Evolutionary conservation across 2,113 vertebrate genomes (phyloP).

Genomic region (Heterotis niloticus): DNA sequence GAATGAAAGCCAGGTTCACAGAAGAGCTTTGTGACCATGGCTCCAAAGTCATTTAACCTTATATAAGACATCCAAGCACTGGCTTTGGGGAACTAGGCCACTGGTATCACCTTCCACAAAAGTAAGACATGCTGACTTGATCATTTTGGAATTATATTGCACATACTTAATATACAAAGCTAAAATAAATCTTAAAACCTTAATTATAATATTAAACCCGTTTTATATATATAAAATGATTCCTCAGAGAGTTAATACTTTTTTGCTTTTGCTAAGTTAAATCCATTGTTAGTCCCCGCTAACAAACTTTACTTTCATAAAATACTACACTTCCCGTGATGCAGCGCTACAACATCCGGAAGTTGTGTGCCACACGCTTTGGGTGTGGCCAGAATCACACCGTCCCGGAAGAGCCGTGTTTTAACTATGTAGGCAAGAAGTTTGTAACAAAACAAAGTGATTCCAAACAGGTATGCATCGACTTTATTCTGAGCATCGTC

Average conservation of each 20-base stretch:
- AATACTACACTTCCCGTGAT: slow-evolving; percentile 23
- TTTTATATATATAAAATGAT: not conserved
- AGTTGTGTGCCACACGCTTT: slow-evolving; percentile 2
- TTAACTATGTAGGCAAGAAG: slow-evolving; percentile 5
- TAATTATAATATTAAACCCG: not conserved
- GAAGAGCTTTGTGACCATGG: not conserved
- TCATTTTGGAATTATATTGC: too few species aligned
- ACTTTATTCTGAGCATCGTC: not conserved
- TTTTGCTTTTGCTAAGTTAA: too few species aligned
- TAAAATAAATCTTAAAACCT: too few species aligned
- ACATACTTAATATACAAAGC: too few species aligned
- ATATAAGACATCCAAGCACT: too few species aligned
- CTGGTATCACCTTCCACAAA: too few species aligned
- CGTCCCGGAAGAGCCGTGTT: slow-evolving; percentile 16
- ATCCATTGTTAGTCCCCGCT: not conserved
- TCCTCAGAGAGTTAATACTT: not conserved
- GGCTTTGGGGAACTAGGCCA: too few species aligned
- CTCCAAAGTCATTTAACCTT: too few species aligned
- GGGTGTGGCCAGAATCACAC: slow-evolving; percentile 10
- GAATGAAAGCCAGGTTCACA: not conserved
- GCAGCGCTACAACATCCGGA: slow-evolving; percentile 3
- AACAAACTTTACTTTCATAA: not conserved
- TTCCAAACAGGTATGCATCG: slow-evolving; percentile 20
- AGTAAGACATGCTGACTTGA: too few species aligned
- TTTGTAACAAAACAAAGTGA: not conserved